Evolutionary conservation across 2,797 vertebrate genomes (phyloP).

Genomic region (Chromobotia macracanthus): DNA sequence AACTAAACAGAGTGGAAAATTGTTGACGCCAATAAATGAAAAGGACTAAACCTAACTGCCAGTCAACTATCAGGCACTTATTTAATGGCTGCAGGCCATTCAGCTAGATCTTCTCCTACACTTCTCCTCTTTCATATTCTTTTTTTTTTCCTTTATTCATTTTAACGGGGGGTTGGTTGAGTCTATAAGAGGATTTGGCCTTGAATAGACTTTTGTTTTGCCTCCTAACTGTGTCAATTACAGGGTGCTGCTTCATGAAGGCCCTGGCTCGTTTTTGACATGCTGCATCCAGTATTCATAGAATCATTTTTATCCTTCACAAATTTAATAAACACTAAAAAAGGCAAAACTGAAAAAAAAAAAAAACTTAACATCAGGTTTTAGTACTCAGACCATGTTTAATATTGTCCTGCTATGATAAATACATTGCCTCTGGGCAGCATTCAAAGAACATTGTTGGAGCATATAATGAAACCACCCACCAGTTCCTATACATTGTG

Average conservation of each 20-base stretch:
- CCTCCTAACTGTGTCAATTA: conserved; percentile 90
- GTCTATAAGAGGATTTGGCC: conserved; percentile 80
- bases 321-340: background rate
- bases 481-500: conserved; percentile 63
- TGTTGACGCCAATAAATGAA: conserved; percentile 55
- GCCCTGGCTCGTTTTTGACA: conserved; percentile 72
- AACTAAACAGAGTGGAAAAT: too few relatives aligned
- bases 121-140: conserved; percentile 67
- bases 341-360: conserved; percentile 11
- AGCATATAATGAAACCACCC: conserved; percentile 49
- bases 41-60: conserved; percentile 66
- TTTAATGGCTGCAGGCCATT: conserved; percentile 80
- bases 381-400: conserved; percentile 51
- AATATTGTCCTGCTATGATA: conserved; percentile 55
- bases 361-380: conserved; percentile 16
- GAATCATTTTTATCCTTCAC: conserved; percentile 16
- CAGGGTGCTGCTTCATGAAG: conserved; percentile 82
- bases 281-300: background rate
- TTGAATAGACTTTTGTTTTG: conserved; percentile 96
- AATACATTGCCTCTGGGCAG: conserved; percentile 51
- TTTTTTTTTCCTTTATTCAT: conserved; percentile 67
- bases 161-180: conserved; percentile 84
- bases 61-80: conserved; percentile 86
- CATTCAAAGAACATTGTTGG: conserved; percentile 49
- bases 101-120: conserved; percentile 76